phyloP scores from a whole-genome alignment of 2,888 invertebrate species.

The Candidula unifasciata region DNA sequence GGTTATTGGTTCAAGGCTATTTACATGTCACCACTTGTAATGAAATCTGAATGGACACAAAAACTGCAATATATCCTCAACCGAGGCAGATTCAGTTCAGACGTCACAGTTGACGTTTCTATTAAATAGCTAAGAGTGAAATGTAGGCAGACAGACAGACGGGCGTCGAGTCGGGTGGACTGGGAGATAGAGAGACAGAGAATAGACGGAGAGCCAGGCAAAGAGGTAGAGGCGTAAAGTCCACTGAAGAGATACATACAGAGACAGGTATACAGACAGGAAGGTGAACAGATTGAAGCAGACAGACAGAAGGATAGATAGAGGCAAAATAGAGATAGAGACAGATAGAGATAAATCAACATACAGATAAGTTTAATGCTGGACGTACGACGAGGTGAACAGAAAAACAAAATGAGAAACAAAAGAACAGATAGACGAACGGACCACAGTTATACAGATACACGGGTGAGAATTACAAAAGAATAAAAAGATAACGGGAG shows the following conservation, averaged over 20 bases:
- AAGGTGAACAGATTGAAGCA: constrained; percentile 1
- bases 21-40: too few species aligned
- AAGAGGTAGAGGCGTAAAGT: not conserved
- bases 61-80: too few species aligned
- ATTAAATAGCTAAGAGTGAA: too few species aligned
- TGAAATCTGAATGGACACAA: too few species aligned
- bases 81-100: too few species aligned
- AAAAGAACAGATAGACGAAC: constrained; percentile 16
- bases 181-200: not conserved
- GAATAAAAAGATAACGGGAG: too few species aligned
- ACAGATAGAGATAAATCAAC: constrained; percentile 12
- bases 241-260: constrained; percentile 18
- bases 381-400: not conserved
- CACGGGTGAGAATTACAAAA: too few species aligned
- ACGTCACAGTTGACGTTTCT: too few species aligned
- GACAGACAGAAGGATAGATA: constrained; percentile 24
- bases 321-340: constrained; percentile 4
- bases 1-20: too few species aligned
- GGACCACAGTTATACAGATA: too few species aligned
- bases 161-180: not conserved
- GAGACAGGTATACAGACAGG: constrained; percentile 1
- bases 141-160: not conserved
- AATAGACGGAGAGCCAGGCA: constrained; percentile 1
- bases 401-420: too few species aligned
- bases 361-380: not conserved